Base-by-base conservation (phyloP, 2,888 invertebrate species). In the Nephrotoma appendiculata region DNA sequence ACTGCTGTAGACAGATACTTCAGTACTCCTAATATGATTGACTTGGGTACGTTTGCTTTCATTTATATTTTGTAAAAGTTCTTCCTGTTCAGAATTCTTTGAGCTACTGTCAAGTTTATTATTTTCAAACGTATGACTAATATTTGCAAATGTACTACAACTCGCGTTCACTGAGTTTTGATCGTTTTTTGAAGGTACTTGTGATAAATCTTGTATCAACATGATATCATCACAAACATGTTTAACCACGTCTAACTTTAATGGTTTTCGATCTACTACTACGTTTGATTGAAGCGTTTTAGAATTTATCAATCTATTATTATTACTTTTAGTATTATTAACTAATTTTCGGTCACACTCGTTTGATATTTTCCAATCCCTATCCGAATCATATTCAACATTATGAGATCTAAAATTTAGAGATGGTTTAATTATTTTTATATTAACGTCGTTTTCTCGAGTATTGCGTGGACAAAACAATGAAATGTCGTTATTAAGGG, bases 321-420 rank as follows among this genome's bases (percentile, higher is more conserved):
- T 43, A 43, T 87, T 52, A 52, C 31, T 31, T 31, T n/a, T 52
- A 15, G 48, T n/a, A 12, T 12, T 52, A 52, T 4, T 52, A 52
- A 52, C 4, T n/a, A 4, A 5, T 52, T 52, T 15, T 11, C 12
- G 11, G 48, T 52, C 12, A 41, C 41, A 31, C 1, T 31, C 3
- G 1, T 85, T 42, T 11, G 41, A 11, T 85, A 92, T 89, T 1
- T 91, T 90, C 92, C 92, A 92, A 2, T 92, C 92, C 41, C 91
- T 91, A 88, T 92, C 92, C 5, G 92, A 92, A 89, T 92, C 92
- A 71, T 92, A 92, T 71, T 91, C 91, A 83, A 92, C 91, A 87
- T 92, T 91, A 87, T 92, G 91, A 41, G 92, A 6, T 6, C 19
- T 15, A 19, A 19, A 57, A 57, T 9, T 57, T 44, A 9, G 19